A percentile compares a stretch with the other conserved stretches of the same genome.
These are phyloP conservation scores for Vicugna pacos DNA, from an alignment of 2,113 vertebrate species.

Conservation along the genomic window DNA sequence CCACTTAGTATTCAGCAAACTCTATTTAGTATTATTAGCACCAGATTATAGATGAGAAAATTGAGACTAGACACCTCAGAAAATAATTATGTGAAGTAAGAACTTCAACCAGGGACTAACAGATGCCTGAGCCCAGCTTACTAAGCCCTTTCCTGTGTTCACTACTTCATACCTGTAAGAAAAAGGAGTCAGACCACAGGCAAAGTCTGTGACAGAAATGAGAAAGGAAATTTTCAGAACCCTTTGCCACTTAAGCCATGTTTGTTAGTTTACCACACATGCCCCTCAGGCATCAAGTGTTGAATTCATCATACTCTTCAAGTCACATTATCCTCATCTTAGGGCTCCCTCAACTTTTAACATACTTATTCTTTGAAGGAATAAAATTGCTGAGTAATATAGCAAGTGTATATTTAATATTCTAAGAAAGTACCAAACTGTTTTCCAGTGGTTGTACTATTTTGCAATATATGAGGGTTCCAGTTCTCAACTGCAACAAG, in stretches of 20 bases:
- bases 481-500: too few species aligned
- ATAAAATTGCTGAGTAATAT: too few species aligned
- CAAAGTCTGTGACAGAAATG: background rate
- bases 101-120: background rate
- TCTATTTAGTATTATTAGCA: background rate
- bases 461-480: too few species aligned
- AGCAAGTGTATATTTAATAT: too few species aligned
- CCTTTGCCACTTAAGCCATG: accelerated
- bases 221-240: background rate
- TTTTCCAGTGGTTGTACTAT: too few species aligned
- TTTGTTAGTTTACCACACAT: background rate
- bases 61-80: background rate
- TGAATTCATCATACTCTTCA: background rate
- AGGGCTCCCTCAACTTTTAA: background rate
- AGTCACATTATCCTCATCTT: background rate
- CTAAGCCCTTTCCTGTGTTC: background rate
- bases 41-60: background rate
- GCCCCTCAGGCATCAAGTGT: background rate
- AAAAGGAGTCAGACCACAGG: background rate
- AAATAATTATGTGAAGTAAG: background rate
- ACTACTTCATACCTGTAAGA: background rate
- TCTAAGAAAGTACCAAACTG: too few species aligned
- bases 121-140: background rate
- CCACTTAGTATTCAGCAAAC: background rate
- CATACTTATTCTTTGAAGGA: background rate